Evolutionary conservation across 2,888 invertebrate species (phyloP), one percentile per base, ranked within the genome.

Genomic region (Sphaerolaimus hirsutus): DNA sequence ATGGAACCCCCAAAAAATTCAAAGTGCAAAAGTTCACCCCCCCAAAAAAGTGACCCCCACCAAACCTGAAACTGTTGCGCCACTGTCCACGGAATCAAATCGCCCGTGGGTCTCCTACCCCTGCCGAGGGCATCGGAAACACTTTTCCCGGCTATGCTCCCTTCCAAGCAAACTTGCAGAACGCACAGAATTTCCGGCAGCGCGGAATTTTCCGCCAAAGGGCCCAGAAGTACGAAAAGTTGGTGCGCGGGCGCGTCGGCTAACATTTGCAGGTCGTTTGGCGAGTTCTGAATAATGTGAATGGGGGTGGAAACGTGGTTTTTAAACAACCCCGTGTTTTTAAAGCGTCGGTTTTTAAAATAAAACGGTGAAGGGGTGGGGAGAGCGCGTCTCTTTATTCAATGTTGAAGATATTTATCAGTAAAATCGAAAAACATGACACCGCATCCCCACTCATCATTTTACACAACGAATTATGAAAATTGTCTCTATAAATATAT

Each of bases 181-280:
- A 59, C 56, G 5, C 52, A 60, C 25, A 60, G 49, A 32, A 56
- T 50, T 54, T 91, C 89, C 0, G 93, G 93, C 54, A 93, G 68
- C 10, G 56, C 43, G 24, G 51, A 55, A 35, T 54, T 50, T 3
- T 52, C 51, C 21, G 54, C 51, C 1, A 83, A 75, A 0, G 93
- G 91, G 0, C 81, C 81, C 51, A 93, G 70, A 36, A 99, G 70
- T 54, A 87, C 89, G 68, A 93, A 99, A 47, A 99, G 66, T 64
- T 89, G 83, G 68, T 99, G 97, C 1, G 89, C 89, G 0, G 97
- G 93, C 19, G 97, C 93, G 68, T 99, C 97, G 17, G 91, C 86
- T 70, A 99, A 74, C 74, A 97, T 77, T 70, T 97, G 93, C 38
- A 97, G 71, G 70, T 99, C 97, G 68, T 99, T 91, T 0, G 97